Conservation (phyloP, 2,797 vertebrate species). For the Lepilemur septentrionalis region DNA sequence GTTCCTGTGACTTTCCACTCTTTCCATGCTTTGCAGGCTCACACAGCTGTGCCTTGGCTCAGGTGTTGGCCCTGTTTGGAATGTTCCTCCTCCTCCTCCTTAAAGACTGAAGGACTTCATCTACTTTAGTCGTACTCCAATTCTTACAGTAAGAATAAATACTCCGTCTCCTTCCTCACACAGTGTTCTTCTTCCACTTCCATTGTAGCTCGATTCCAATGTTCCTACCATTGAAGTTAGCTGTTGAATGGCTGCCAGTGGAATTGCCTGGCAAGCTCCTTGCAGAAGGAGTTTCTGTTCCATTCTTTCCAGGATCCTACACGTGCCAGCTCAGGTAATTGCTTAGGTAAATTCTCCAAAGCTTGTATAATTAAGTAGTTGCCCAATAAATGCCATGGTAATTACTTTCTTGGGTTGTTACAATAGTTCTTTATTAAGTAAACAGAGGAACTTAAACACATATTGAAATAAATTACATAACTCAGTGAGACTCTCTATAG, state of each 20-base stretch:
- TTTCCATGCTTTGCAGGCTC: neutral
- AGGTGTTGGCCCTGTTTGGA: neutral
- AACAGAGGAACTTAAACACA: neutral
- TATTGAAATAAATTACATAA: neutral
- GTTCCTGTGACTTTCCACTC: neutral
- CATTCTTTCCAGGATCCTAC: neutral
- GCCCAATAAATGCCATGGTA: neutral
- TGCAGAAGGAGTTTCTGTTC: neutral
- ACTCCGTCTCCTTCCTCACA: neutral
- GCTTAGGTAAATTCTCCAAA: neutral
- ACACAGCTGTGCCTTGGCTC: neutral
- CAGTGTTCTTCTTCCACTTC: neutral
- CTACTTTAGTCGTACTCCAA: neutral
- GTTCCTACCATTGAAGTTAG: neutral
- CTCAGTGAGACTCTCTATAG: neutral
- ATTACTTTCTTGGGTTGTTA: neutral
- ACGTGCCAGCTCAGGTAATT: neutral
- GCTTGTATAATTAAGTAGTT: neutral
- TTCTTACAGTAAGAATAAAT: too few relatives aligned
- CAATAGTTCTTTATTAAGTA: slow-evolving; percentile 23
- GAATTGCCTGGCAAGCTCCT: neutral
- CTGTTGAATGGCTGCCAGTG: neutral
- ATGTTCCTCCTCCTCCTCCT: neutral
- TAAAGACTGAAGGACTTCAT: neutral
- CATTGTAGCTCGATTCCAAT: neutral